Conservation (phyloP, 2,113 vertebrate genomes). For the Callospermophilus lateralis region DNA sequence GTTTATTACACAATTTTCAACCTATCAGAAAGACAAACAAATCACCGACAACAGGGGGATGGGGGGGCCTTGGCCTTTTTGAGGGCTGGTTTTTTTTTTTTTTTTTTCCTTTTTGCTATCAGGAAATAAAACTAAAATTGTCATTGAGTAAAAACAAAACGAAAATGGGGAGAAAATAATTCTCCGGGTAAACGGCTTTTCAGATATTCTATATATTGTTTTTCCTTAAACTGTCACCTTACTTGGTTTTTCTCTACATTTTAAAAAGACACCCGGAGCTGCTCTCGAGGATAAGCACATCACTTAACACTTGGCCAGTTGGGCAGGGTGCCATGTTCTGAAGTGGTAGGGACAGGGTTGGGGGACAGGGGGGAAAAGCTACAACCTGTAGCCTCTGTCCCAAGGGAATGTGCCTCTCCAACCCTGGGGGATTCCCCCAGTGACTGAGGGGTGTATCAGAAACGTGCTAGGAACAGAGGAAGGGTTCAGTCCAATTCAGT, state of each 20-base stretch:
- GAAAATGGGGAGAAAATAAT: constrained; percentile 79
- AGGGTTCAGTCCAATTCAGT: constrained; percentile 60
- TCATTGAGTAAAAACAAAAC: constrained; percentile 87
- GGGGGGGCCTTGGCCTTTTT: constrained; percentile 81
- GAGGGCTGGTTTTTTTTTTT: constrained; percentile 59
- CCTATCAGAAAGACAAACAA: constrained; percentile 90
- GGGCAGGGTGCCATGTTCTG: constrained; percentile 59
- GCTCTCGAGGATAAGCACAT: constrained; percentile 68
- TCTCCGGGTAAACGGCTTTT: constrained; percentile 76
- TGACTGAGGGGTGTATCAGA: constrained; percentile 55
- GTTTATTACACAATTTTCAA: constrained; percentile 93
- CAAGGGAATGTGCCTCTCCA: constrained; percentile 71
- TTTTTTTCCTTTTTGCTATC: constrained; percentile 80
- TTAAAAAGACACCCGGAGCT: constrained; percentile 83
- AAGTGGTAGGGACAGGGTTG: constrained; percentile 47
- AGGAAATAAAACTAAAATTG: constrained; percentile 90
- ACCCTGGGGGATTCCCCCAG: constrained; percentile 46
- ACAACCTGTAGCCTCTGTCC: constrained; percentile 75
- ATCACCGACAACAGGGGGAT: constrained; percentile 88
- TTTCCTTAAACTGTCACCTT: constrained; percentile 73
- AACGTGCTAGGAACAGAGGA: constrained; percentile 68
- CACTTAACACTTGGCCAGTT: constrained; percentile 43
- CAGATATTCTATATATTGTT: constrained; percentile 73
- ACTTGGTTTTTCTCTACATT: constrained; percentile 71
- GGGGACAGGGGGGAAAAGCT: constrained; percentile 54